phyloP scores from a whole-genome alignment of 2,797 vertebrate species.

The Mormyrops attenuatus region DNA sequence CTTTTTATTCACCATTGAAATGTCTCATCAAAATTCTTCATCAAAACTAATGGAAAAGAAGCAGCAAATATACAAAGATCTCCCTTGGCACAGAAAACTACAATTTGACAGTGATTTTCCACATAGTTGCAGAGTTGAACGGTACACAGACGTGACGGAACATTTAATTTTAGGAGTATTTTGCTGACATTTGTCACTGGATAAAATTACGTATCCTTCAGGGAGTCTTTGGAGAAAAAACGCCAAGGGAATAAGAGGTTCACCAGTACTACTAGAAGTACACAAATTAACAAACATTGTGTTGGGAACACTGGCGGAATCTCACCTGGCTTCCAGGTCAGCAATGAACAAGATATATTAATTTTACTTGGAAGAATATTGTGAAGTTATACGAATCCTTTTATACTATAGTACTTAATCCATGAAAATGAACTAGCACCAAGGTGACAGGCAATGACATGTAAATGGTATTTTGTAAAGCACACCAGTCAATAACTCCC shows the following conservation, averaged over 20 bases:
- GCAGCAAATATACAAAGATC: background rate
- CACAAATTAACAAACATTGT: constrained; percentile 20
- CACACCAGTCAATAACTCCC: background rate
- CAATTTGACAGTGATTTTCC: background rate
- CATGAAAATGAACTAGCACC: background rate
- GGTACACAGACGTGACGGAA: background rate
- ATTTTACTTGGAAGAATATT: constrained; percentile 19
- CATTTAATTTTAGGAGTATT: background rate
- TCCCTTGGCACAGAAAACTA: background rate
- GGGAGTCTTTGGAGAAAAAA: background rate
- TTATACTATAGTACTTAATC: background rate
- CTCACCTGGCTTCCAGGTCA: constrained; percentile 12
- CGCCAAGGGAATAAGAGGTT: background rate
- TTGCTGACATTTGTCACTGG: constrained; percentile 6
- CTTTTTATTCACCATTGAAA: background rate
- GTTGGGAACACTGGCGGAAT: constrained; percentile 22
- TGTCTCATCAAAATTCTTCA: constrained; percentile 11
- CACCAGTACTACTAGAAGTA: background rate
- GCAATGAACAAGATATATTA: constrained; percentile 12
- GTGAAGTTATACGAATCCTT: background rate
- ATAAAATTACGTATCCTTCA: background rate
- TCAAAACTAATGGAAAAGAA: background rate
- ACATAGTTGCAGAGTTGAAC: background rate
- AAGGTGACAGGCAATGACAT: background rate
- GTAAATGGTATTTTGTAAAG: background rate